A percentile compares a stretch with the other conserved stretches of the same genome.
Conservation (phyloP, 2,113 vertebrate genomes). For the Pagrus major region DNA sequence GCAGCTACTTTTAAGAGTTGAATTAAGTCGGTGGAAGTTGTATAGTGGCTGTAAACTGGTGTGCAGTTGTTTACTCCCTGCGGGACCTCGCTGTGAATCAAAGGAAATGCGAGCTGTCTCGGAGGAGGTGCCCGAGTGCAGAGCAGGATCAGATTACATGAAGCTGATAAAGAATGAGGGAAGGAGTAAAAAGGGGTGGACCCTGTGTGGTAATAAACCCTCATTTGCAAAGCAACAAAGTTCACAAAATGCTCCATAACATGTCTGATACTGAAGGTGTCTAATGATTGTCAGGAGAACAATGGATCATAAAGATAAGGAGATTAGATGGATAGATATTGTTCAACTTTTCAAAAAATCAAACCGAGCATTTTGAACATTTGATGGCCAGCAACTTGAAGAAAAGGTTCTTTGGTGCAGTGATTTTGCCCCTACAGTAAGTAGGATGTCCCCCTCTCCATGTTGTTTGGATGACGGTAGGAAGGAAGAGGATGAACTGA, state of each 20-base stretch:
- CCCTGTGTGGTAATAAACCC: constrained; percentile 33
- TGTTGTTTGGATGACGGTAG: constrained; percentile 39
- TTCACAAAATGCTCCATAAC: constrained; percentile 16
- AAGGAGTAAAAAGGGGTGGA: constrained; percentile 32
- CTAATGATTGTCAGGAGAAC: constrained; percentile 15
- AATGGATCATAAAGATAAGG: not conserved
- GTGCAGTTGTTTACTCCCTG: constrained; percentile 61
- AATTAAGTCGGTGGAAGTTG: constrained; percentile 51
- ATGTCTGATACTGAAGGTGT: constrained; percentile 1
- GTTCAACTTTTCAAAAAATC: not conserved
- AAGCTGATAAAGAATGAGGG: constrained; percentile 59
- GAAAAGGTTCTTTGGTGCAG: not conserved
- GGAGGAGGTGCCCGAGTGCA: constrained; percentile 65
- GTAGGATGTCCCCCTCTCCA: not conserved
- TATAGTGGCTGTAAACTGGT: constrained; percentile 36
- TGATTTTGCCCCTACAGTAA: not conserved
- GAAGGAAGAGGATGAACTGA: constrained; percentile 69
- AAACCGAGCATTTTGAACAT: not conserved
- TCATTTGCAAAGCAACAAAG: constrained; percentile 39
- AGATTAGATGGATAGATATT: not conserved
- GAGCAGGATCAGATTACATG: constrained; percentile 70
- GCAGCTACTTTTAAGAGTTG: constrained; percentile 45
- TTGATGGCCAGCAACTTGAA: not conserved
- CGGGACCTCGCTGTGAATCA: constrained; percentile 61
- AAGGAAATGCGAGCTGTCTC: constrained; percentile 75